Conservation (phyloP, 2,797 vertebrate species). For the Danionella dracula region DNA sequence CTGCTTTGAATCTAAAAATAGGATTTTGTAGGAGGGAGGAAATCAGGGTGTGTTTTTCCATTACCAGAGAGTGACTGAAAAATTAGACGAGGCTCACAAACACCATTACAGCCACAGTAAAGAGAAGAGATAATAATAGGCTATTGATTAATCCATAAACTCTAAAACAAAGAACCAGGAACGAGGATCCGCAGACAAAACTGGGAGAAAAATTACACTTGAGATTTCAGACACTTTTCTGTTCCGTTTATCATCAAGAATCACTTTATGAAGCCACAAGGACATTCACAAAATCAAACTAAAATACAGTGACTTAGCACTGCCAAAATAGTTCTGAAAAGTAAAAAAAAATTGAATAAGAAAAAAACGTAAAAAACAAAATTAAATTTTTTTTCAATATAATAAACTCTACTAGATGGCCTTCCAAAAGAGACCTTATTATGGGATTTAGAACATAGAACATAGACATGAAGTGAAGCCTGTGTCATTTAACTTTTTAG, state of each 20-base stretch:
- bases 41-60: conserved; percentile 52
- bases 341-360: too few species aligned
- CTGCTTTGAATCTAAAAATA: conserved; percentile 22
- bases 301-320: too few species aligned
- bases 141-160: conserved; percentile 73
- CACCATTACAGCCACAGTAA: conserved; percentile 57
- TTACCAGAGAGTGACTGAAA: conserved; percentile 56
- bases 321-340: too few species aligned
- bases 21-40: conserved; percentile 5
- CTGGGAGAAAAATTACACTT: conserved; percentile 34
- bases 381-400: too few species aligned
- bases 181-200: conserved; percentile 43
- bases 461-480: too few species aligned
- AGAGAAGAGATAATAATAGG: conserved; percentile 62
- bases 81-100: conserved; percentile 65
- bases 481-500: too few species aligned
- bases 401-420: too few species aligned
- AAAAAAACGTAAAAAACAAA: too few species aligned
- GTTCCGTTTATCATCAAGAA: neutral
- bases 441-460: too few species aligned
- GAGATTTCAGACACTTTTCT: neutral
- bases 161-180: conserved; percentile 40
- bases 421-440: too few species aligned
- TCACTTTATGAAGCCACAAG: conserved; percentile 11
- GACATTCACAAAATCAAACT: neutral